Base-by-base conservation (phyloP, 2,113 vertebrate species). In the Myxocyprinus asiaticus region DNA sequence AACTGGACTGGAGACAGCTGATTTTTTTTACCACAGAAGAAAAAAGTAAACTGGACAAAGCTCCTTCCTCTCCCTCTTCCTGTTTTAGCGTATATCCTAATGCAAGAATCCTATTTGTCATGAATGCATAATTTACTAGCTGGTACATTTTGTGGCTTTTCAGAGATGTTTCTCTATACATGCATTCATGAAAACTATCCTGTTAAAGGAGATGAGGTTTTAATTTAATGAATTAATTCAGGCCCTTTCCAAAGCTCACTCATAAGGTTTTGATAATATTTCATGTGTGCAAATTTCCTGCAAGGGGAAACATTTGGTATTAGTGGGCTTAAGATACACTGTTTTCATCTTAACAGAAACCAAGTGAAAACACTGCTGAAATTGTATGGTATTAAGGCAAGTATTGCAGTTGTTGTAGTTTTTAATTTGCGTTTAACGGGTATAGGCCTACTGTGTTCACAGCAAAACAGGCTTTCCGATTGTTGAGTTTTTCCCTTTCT, bases 1-100 rank as follows among this genome's bases (percentile, higher is more conserved):
- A 61, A 71, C 4, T 65, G 43, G 43, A 51, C 64, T 62, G 7
- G 12, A 53, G 6, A 44, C 22, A 58, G 64, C 70, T 10, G 33
- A 48, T 14, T 64, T 82, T 33, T 33, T 33, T 33, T 68, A 74
- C 12, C 68, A 12, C 9, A 33, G n/a, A 63, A 58, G 47, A 80
- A 73, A 74, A 43, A 71, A 71, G 58, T 55, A 55, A 74, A 66
- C 55, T 75, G 71, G 59, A 75, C 71, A 67, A 74, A 58, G 64
- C 33, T 67, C 64, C 64, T 62, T 68, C 72, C 64, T 45, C 7
- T 53, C 15, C 17, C 9, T 42, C 15, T 66, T 59, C 15, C 66
- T 58, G 12, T 58, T 55, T 70, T 56, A 56, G 15, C 55, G 15
- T 58, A 33, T 33, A 33, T 33, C 22, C 22, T 1, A 33, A 33